A percentile compares a stretch with the other conserved stretches of the same genome.
Conservation (phyloP, 2,888 invertebrate genomes). For the Drosophila histrio region DNA sequence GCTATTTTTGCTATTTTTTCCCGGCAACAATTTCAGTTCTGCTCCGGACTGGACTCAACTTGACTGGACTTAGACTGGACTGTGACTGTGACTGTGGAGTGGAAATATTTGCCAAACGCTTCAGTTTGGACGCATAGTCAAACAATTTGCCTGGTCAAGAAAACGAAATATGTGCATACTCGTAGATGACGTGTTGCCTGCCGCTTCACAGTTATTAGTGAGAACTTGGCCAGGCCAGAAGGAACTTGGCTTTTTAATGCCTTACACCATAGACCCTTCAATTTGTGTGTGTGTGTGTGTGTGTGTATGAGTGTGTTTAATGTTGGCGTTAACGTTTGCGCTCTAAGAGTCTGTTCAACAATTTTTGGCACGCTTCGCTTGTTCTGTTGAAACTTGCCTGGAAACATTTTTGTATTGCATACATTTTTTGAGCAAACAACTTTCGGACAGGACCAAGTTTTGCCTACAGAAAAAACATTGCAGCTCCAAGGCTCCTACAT, state of each 20-base stretch:
- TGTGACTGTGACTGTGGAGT: background rate
- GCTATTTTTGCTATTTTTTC: slow-evolving; percentile 69
- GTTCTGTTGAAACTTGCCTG: slow-evolving; percentile 44
- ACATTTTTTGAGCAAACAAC: slow-evolving; percentile 47
- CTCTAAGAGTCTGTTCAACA: slow-evolving; percentile 35
- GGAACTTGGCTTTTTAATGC: slow-evolving; percentile 42
- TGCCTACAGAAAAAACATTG: slow-evolving; percentile 1
- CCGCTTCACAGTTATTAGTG: slow-evolving; percentile 52
- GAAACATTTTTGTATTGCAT: slow-evolving; percentile 57
- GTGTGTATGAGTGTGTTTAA: slow-evolving; percentile 35
- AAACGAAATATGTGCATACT: slow-evolving; percentile 56
- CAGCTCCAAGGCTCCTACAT: slow-evolving; percentile 5
- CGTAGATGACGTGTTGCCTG: slow-evolving; percentile 5
- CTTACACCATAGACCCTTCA: slow-evolving; percentile 33
- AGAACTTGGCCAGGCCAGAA: slow-evolving; percentile 23
- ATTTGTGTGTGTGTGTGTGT: slow-evolving; percentile 8
- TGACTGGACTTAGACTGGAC: background rate
- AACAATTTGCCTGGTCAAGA: slow-evolving; percentile 62
- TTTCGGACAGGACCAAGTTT: slow-evolving; percentile 48
- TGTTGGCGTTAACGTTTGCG: slow-evolving; percentile 30
- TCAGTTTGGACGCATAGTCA: slow-evolving; percentile 72
- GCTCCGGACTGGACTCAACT: slow-evolving; percentile 1
- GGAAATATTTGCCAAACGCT: slow-evolving; percentile 71
- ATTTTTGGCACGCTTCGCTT: slow-evolving; percentile 61
- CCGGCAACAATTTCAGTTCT: slow-evolving; percentile 38